Evolutionary conservation across 2,113 vertebrate species (phyloP), one percentile per base, ranked within the genome.

Genomic region (Corythornis vintsioides): DNA sequence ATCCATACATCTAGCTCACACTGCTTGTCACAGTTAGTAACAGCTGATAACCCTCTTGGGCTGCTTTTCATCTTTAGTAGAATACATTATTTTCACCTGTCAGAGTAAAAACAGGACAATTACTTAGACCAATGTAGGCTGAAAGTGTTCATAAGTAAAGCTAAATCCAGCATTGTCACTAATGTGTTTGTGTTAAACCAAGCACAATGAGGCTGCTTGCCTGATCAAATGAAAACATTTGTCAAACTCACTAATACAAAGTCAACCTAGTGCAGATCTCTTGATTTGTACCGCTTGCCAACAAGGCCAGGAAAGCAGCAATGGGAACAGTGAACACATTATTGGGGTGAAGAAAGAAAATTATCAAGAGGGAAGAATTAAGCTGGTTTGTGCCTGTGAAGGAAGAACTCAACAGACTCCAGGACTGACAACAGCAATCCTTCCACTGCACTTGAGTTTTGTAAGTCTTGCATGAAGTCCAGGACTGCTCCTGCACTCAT

Each of bases 31-130:
- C 82, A 88, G 52, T 90, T 82, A 57, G 67, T 82, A 97, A 89
- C 24, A 24, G 43, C 47, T 91, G 87, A 89, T 91, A 94, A 95
- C 69, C 65, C 90, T 95, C 77, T 65, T 22, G 57, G 88, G 91
- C 63, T 94, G 53, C 67, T 93, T 88, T 97, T 96, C 93, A 85
- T 94, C 90, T 90, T 85, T 71, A 4, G 13, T 48, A 45, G 78
- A 97, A 95, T 86, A 88, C 47, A 79, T 94, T 94, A 93, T 92
- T 97, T 96, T 95, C 97, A 86, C 81, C 83, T 96, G 93, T 96
- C 90, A 96, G 79, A 55, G 9, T 88, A 83, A 94, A 91, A 95
- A 88, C 83, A 94, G 81, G 77, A 97, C 95, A 96, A 97, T 97
- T 97, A 97, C 91, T 96, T 92, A 95, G 88, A 93, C 78, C 93